phyloP scores from a whole-genome alignment of 2,888 invertebrate genomes.

The Phrixothrix hirtus region DNA sequence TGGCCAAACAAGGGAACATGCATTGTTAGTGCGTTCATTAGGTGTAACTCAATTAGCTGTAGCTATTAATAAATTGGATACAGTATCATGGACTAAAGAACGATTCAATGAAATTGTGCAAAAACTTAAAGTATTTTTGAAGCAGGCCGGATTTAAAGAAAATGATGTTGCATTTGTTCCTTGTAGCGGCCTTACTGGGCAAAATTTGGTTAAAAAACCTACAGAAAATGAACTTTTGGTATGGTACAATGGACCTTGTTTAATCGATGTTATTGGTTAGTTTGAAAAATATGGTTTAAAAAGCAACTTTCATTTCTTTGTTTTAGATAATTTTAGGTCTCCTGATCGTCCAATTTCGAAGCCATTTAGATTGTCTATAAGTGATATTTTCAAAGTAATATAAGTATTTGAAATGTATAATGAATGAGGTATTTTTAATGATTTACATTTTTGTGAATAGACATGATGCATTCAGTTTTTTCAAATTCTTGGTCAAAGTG shows the following conservation, averaged over 20 bases:
- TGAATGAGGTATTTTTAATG: too few relatives aligned
- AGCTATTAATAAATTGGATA: conserved; percentile 97
- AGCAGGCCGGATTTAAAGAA: conserved; percentile 90
- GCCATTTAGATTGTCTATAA: conserved; percentile 89
- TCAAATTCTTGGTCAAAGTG: too few relatives aligned
- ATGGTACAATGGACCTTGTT: conserved; percentile 84
- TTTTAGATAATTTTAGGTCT: conserved; percentile 76
- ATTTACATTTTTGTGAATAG: too few relatives aligned
- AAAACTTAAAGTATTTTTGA: conserved; percentile 81
- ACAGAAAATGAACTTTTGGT: conserved; percentile 65
- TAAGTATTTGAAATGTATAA: conserved; percentile 61
- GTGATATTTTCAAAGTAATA: conserved; percentile 92
- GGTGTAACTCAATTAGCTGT: conserved; percentile 94
- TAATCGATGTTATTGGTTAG: conserved; percentile 82
- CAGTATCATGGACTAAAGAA: conserved; percentile 88
- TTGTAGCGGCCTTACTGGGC: conserved; percentile 94
- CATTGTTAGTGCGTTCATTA: conserved; percentile 82
- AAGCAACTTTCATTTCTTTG: too few relatives aligned
- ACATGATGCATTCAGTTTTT: too few relatives aligned
- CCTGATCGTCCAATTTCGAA: conserved; percentile 86
- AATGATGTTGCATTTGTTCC: conserved; percentile 87
- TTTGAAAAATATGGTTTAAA: conserved; percentile 17
- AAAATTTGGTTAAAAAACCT: conserved; percentile 78
- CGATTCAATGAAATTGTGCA: conserved; percentile 87
- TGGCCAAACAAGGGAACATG: conserved; percentile 97